Evolutionary conservation across 2,797 vertebrate species (phyloP).

Genomic region (Steatocranus sp.): DNA sequence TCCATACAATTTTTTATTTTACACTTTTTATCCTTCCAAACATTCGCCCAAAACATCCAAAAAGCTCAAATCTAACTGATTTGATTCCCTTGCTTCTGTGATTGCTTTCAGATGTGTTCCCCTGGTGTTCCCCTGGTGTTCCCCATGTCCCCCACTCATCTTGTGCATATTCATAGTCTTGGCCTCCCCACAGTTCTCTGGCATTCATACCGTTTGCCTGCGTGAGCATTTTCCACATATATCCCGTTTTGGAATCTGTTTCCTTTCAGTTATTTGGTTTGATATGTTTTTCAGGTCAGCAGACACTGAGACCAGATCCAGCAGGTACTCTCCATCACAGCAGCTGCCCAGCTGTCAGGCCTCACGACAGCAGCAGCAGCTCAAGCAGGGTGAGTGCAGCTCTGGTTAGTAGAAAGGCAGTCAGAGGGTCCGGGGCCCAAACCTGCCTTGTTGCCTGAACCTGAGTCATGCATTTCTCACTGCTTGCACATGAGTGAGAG

Average conservation of each 20-base stretch:
- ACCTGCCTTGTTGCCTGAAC: rapidly evolving
- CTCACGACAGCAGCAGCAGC: neutral
- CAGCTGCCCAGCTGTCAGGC: neutral
- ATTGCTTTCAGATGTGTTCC: rapidly evolving
- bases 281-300: rapidly evolving
- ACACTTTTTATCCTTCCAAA: rapidly evolving
- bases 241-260: neutral
- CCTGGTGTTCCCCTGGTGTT: neutral
- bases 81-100: neutral
- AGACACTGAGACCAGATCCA: rapidly evolving
- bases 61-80: rapidly evolving
- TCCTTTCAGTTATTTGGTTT: neutral
- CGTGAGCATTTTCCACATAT: rapidly evolving
- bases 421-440: rapidly evolving
- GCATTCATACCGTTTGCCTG: rapidly evolving
- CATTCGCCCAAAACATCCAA: neutral
- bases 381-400: rapidly evolving
- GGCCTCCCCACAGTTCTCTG: rapidly evolving
- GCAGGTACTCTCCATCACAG: neutral
- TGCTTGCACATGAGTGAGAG: rapidly evolving
- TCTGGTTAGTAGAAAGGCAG: neutral
- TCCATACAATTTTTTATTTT: rapidly evolving
- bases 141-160: rapidly evolving
- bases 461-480: neutral
- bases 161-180: rapidly evolving